Base-by-base conservation (phyloP, 1,140 invertebrate species). In the Lysiphlebus fabarum region DNA sequence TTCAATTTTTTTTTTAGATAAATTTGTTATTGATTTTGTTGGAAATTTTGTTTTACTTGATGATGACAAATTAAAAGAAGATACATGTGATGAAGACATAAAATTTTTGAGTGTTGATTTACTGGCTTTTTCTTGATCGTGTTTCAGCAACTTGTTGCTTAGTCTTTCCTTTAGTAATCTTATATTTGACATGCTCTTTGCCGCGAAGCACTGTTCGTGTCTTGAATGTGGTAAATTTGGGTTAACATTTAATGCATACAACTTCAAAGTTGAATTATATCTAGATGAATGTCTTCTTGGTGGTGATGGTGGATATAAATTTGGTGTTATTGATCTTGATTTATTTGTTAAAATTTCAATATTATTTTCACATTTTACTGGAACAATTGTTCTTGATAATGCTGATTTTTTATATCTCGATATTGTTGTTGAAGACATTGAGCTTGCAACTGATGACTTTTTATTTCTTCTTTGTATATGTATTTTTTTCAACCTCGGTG, bases 401-500 rank as follows among this genome's bases (percentile, higher is more conserved):
- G 59, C 59, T 55, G 65, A 63, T 62, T 59, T 60, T 62, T 61
- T 59, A 53, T 55, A 48, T 36, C 67, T 62, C 42, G 65, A 62
- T 14, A 62, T 59, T 42, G 62, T 66, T 62, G 68, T 71, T 45
- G 70, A 70, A 12, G 70, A 64, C 48, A 59, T 68, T 36, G 61
- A 53, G 4, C 62, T 56, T 69, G 64, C 62, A 67, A 73, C 26
- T 68, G 75, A 11, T 65, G 57, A 48, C 7, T 67, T 68, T 76
- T 81, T 62, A 71, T 71, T 75, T 56, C 82, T 85, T 74, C 86
- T 89, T 71, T 88, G 87, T 14, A 90, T 84, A 71, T 88, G 84
- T 68, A 91, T 90, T 79, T 87, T 85, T 61, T 88, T 91, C 67
- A 91, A 76, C 56, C 87, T 90, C 41, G 89, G 84, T 56, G 89